Percentiles rank a stretch among this genome's conserved stretches.
Conservation (phyloP, 1,140 invertebrate species). For the Notospermus geniculatus region DNA sequence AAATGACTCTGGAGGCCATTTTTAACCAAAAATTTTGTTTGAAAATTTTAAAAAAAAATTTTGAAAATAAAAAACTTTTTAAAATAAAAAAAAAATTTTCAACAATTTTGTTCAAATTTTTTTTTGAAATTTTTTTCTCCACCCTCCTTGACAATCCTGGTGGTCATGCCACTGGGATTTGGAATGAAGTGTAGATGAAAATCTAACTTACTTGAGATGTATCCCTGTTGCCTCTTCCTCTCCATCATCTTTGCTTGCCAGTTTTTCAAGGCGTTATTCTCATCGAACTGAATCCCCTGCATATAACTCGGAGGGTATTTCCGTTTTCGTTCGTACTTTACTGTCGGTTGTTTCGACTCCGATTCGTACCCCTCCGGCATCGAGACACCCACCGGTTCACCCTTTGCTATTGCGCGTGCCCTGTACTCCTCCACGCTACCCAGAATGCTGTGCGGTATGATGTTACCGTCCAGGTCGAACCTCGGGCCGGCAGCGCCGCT, state of each 20-base stretch:
- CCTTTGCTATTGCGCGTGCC: constrained; percentile 35
- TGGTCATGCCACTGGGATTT: too few relatives aligned
- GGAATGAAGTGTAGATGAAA: not conserved
- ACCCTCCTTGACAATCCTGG: too few relatives aligned
- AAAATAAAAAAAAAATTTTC: too few relatives aligned
- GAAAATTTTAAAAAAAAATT: too few relatives aligned
- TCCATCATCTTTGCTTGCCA: constrained; percentile 53
- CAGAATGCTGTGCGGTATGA: constrained; percentile 51
- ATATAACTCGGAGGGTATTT: constrained; percentile 1
- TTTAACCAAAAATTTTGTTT: too few relatives aligned
- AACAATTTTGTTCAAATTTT: too few relatives aligned
- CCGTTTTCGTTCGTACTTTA: constrained; percentile 47
- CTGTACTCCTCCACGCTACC: constrained; percentile 51
- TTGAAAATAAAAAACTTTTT: too few relatives aligned
- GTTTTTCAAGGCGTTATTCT: constrained; percentile 50
- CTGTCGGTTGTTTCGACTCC: constrained; percentile 27
- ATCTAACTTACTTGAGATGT: constrained; percentile 50
- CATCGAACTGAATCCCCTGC: constrained; percentile 12
- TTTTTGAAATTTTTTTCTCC: too few relatives aligned
- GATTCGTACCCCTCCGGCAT: constrained; percentile 21
- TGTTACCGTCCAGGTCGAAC: constrained; percentile 41
- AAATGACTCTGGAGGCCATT: too few relatives aligned
- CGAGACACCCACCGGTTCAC: constrained; percentile 27
- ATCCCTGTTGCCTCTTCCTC: constrained; percentile 49
- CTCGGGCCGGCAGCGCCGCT: constrained; percentile 47